These are phyloP conservation scores for Arge pagana DNA, from an alignment of 2,888 invertebrate species.

Conservation along the genomic window DNA sequence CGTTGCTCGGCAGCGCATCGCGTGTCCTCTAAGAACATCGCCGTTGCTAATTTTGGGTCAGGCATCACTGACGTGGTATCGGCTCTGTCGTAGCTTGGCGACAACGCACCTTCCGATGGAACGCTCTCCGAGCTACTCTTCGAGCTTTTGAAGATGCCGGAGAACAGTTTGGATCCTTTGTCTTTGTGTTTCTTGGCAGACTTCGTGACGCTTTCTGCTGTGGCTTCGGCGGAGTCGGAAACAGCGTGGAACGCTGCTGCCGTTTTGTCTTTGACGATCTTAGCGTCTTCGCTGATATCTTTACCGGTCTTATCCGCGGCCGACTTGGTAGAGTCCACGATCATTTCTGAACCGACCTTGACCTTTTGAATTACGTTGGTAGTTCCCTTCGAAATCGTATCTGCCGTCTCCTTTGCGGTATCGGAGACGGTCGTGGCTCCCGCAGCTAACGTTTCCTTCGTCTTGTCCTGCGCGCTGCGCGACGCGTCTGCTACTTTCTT, in stretches of 20 bases:
- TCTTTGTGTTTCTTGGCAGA: slow-evolving; percentile 31
- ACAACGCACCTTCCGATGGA: neutral
- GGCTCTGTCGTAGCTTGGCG: neutral
- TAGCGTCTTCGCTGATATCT: slow-evolving; percentile 29
- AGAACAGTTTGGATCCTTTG: slow-evolving; percentile 35
- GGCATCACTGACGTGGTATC: slow-evolving; percentile 6
- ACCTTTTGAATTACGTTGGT: slow-evolving; percentile 14
- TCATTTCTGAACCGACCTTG: slow-evolving; percentile 17
- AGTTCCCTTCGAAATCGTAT: slow-evolving; percentile 32
- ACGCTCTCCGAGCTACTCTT: slow-evolving; percentile 30
- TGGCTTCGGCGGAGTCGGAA: slow-evolving; percentile 1
- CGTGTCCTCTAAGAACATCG: slow-evolving; percentile 31
- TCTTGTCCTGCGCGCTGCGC: slow-evolving; percentile 23
- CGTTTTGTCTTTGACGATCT: slow-evolving; percentile 21
- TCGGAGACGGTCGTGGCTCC: slow-evolving; percentile 24
- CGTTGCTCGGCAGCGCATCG: slow-evolving; percentile 20
- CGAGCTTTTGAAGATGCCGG: slow-evolving; percentile 40
- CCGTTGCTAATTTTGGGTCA: slow-evolving; percentile 35
- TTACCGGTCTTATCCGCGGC: slow-evolving; percentile 27
- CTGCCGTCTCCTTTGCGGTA: slow-evolving; percentile 33
- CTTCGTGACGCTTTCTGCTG: slow-evolving; percentile 17
- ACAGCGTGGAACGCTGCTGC: slow-evolving; percentile 1
- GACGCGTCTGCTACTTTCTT: slow-evolving; percentile 29
- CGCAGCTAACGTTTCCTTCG: slow-evolving; percentile 16
- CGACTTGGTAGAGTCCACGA: slow-evolving; percentile 22